These are phyloP conservation scores for Dugesia japonica DNA, from an alignment of 2,888 invertebrate genomes.

Conservation along the genomic window DNA sequence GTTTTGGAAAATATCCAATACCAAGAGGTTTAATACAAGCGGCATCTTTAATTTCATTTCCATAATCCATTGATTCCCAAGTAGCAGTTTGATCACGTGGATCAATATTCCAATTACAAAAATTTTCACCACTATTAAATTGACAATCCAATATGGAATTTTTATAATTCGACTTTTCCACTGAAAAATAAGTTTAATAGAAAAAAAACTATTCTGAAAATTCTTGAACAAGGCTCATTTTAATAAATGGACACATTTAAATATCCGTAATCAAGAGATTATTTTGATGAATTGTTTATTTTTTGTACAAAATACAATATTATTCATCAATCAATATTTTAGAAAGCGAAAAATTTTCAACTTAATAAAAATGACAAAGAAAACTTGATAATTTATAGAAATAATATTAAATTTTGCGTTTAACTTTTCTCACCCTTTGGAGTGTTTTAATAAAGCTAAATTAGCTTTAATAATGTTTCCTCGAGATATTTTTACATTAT, in stretches of 20 bases:
- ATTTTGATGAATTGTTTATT: too few relatives aligned
- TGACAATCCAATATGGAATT: conserved; percentile 21
- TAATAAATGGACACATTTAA: too few relatives aligned
- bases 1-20: conserved; percentile 20
- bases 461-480: neutral
- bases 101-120: conserved; percentile 26
- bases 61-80: conserved; percentile 17
- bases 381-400: too few relatives aligned
- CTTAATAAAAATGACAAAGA: too few relatives aligned
- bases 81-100: conserved; percentile 24
- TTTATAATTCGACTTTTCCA: neutral
- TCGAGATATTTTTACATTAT: neutral
- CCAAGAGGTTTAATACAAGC: conserved; percentile 20
- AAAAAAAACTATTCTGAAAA: too few relatives aligned
- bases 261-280: too few relatives aligned
- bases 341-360: too few relatives aligned
- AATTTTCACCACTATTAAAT: conserved; percentile 20
- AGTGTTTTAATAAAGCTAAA: neutral
- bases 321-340: too few relatives aligned
- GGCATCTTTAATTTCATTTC: conserved; percentile 4
- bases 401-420: too few relatives aligned
- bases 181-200: too few relatives aligned
- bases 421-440: neutral
- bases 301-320: too few relatives aligned
- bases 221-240: too few relatives aligned